phyloP scores from a whole-genome alignment of 2,113 vertebrate genomes.

The Gallinago undulata region DNA sequence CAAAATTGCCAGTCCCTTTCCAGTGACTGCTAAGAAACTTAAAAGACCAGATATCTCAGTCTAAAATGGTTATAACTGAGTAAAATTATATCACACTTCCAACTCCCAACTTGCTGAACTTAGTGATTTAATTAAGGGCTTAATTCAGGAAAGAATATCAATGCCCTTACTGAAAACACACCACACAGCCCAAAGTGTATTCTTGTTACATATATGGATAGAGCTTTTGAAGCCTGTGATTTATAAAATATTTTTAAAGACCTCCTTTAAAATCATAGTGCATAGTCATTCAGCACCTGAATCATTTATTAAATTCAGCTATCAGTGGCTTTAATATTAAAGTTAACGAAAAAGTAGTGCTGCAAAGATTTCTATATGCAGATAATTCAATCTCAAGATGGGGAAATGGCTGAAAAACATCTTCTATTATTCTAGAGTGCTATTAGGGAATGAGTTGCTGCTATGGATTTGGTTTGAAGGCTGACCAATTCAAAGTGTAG shows the following conservation, averaged over 20 bases:
- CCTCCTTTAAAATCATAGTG: slow-evolving; percentile 41
- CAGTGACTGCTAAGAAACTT: background rate
- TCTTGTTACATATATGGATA: background rate
- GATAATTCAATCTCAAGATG: background rate
- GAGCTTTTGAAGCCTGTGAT: slow-evolving; percentile 32
- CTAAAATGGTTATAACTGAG: background rate
- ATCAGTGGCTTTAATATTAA: slow-evolving; percentile 39
- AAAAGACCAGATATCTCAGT: background rate
- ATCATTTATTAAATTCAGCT: slow-evolving; percentile 51
- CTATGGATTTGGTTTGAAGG: background rate
- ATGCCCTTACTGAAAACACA: background rate
- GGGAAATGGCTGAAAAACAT: slow-evolving; percentile 18
- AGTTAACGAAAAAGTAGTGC: slow-evolving; percentile 19
- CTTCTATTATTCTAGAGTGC: background rate
- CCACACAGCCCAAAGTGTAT: background rate
- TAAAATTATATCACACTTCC: background rate
- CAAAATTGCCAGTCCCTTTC: background rate
- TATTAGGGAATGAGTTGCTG: background rate
- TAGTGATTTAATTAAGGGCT: background rate
- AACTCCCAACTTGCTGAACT: background rate
- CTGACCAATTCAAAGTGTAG: background rate
- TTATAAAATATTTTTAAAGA: background rate
- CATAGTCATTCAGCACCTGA: slow-evolving; percentile 34
- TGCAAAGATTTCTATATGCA: background rate
- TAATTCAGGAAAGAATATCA: slow-evolving; percentile 17